phyloP scores from a whole-genome alignment of 2,888 invertebrate species.

The Spisula subtruncata region DNA sequence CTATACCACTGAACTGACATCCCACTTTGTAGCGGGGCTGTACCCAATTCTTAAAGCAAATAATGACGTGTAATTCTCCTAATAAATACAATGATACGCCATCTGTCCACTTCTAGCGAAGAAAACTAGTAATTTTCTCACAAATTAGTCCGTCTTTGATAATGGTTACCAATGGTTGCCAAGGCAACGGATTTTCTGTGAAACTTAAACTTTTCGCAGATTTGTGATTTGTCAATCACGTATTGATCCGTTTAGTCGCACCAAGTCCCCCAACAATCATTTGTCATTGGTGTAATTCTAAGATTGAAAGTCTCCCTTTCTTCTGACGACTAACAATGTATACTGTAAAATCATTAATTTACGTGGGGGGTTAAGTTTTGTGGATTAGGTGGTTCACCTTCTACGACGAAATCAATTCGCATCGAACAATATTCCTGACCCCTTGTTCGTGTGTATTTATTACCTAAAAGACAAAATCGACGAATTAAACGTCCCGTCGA shows the following conservation, averaged over 20 bases:
- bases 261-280: slow-evolving; percentile 26
- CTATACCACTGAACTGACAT: slow-evolving; percentile 38
- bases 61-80: slow-evolving; percentile 56
- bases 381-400: too few relatives aligned
- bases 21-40: slow-evolving; percentile 42
- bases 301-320: slow-evolving; percentile 54
- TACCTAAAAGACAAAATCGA: too few relatives aligned
- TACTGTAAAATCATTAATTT: too few relatives aligned
- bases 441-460: too few relatives aligned
- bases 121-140: slow-evolving; percentile 52
- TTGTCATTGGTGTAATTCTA: slow-evolving; percentile 52
- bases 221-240: slow-evolving; percentile 42
- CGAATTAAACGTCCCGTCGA: too few relatives aligned
- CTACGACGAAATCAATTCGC: too few relatives aligned
- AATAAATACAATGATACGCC: slow-evolving; percentile 40
- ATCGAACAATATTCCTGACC: too few relatives aligned
- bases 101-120: slow-evolving; percentile 53
- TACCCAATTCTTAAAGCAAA: slow-evolving; percentile 49
- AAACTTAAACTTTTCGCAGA: slow-evolving; percentile 38
- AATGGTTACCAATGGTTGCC: slow-evolving; percentile 32
- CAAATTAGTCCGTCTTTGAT: slow-evolving; percentile 48
- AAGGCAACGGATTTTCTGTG: slow-evolving; percentile 30
- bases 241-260: slow-evolving; percentile 45
- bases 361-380: too few relatives aligned
- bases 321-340: background rate